phyloP scores from a whole-genome alignment of 2,888 invertebrate species.

The Melikaiella ostensackeni region DNA sequence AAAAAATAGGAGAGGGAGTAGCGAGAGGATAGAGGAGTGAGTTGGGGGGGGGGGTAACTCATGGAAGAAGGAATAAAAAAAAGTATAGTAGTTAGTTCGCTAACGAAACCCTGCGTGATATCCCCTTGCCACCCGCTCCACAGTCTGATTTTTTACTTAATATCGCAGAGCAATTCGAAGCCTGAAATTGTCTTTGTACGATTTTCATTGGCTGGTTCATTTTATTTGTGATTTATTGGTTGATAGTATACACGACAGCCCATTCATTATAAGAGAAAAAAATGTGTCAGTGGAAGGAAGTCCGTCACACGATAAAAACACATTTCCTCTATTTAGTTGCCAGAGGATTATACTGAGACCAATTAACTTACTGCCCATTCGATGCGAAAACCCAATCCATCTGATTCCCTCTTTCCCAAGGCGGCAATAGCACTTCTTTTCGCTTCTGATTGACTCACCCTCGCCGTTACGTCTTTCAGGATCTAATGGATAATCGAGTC shows the following conservation, averaged over 20 bases:
- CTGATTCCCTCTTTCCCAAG: slow-evolving; percentile 25
- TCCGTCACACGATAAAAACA: slow-evolving; percentile 20
- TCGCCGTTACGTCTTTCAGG: background rate
- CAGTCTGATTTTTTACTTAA: no score
- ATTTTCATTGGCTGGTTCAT: background rate
- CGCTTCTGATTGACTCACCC: slow-evolving; percentile 22
- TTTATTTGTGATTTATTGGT: slow-evolving; percentile 22
- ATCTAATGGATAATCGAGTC: slow-evolving; percentile 35
- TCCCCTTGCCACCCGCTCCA: no score
- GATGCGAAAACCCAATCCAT: slow-evolving; percentile 35
- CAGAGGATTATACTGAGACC: slow-evolving; percentile 30
- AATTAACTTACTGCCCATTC: slow-evolving; percentile 36
- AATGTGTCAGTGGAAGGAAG: slow-evolving; percentile 10
- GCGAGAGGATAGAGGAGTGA: no score
- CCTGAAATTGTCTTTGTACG: background rate
- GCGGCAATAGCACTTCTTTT: slow-evolving; percentile 32
- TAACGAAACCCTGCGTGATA: no score
- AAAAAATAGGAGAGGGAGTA: no score
- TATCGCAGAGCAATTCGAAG: no score
- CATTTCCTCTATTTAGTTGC: slow-evolving; percentile 22
- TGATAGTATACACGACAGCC: background rate
- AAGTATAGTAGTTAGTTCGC: no score
- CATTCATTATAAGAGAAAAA: slow-evolving; percentile 14
- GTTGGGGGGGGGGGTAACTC: no score
- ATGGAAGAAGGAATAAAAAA: no score